These are phyloP conservation scores for Sinocyclocheilus rhinocerous DNA, from an alignment of 2,113 vertebrate species.

Conservation along the genomic window DNA sequence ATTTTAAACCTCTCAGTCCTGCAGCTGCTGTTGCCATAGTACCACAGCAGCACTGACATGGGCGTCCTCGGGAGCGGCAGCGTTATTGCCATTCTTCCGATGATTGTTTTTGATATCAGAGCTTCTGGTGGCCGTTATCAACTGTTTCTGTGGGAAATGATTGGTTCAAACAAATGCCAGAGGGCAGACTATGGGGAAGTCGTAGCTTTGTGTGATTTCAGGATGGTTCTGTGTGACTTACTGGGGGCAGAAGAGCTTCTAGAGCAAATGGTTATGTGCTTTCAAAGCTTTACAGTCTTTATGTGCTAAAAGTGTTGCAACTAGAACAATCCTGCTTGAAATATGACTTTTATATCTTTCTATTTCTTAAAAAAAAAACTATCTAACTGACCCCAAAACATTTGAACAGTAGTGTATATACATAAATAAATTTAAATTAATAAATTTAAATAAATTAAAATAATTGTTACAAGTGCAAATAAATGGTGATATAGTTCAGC, in stretches of 20 bases:
- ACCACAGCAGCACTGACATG: not conserved
- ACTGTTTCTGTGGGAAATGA: not conserved
- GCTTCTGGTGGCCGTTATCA: constrained; percentile 10
- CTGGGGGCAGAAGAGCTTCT: not conserved
- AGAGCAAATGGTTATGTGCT: not conserved
- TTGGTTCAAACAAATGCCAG: not conserved
- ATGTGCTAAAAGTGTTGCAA: not conserved
- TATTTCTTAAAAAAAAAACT: not conserved
- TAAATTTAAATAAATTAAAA: not conserved
- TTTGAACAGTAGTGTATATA: not conserved
- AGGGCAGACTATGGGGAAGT: not conserved
- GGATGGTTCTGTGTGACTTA: not conserved
- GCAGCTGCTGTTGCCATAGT: not conserved
- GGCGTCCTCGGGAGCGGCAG: not conserved
- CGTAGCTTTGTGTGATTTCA: not conserved
- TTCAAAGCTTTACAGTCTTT: not conserved
- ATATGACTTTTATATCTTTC: not conserved
- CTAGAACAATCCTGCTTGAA: not conserved
- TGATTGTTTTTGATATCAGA: constrained; percentile 8
- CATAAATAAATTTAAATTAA: not conserved
- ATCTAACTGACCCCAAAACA: not conserved
- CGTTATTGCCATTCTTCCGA: not conserved
- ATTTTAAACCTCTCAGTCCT: constrained; percentile 13
- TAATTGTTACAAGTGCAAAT: not conserved
- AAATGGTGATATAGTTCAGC: not conserved